phyloP scores from a whole-genome alignment of 2,113 vertebrate species.

The Archocentrus centrarchus region DNA sequence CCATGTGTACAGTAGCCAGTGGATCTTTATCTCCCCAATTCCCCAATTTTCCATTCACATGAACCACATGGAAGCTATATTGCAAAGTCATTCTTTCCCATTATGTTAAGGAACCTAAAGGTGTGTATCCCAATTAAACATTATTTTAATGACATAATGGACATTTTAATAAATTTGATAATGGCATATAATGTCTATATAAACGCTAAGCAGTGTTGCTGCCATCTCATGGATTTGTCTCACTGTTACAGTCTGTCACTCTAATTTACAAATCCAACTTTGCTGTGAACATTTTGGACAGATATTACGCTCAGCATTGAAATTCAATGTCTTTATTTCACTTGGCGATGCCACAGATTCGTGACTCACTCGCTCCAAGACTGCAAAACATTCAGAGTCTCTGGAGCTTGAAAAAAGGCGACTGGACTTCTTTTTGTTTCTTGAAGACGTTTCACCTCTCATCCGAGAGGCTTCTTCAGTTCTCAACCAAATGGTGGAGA shows the following conservation, averaged over 20 bases:
- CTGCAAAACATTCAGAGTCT: conserved; percentile 20
- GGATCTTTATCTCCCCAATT: conserved; percentile 3
- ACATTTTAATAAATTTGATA: not conserved
- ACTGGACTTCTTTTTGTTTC: too few species aligned
- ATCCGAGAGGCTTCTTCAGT: too few species aligned
- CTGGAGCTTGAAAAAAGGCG: too few species aligned
- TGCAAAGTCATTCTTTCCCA: conserved; percentile 6
- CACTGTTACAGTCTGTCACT: conserved; percentile 38
- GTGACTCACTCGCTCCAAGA: conserved; percentile 30
- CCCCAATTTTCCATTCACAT: conserved; percentile 28
- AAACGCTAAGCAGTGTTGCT: conserved; percentile 33
- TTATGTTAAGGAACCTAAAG: conserved; percentile 14
- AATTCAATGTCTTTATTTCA: conserved; percentile 31
- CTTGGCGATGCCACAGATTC: conserved; percentile 3
- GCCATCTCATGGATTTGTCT: conserved; percentile 67
- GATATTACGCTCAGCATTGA: not conserved
- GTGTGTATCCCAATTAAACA: not conserved
- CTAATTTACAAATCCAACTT: not conserved
- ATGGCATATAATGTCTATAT: not conserved
- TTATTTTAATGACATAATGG: not conserved
- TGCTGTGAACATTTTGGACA: conserved; percentile 2
- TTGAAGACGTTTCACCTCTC: too few species aligned
- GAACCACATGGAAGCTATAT: conserved; percentile 26
- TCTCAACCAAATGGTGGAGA: too few species aligned
- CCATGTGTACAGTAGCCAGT: conserved; percentile 16